A percentile compares a stretch with the other conserved stretches of the same genome.
phyloP scores from a whole-genome alignment of 2,797 vertebrate genomes.

The Clarias laeviceps region DNA sequence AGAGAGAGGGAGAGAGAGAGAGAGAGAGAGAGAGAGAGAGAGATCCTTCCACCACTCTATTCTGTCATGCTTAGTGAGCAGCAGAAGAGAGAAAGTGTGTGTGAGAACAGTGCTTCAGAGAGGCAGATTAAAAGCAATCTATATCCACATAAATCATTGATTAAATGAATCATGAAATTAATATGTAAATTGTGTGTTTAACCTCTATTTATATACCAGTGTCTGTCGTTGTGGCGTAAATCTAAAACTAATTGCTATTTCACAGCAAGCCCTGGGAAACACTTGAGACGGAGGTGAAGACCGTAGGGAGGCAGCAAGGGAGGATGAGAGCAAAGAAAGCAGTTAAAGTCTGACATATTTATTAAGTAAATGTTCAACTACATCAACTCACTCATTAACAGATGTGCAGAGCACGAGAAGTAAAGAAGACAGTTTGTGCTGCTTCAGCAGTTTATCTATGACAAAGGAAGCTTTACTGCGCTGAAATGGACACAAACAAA shows the following conservation, averaged over 20 bases:
- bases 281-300: conserved; percentile 42
- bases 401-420: conserved; percentile 65
- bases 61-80: conserved; percentile 76
- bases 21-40: conserved; percentile 16
- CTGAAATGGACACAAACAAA: conserved; percentile 8
- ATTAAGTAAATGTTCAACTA: conserved; percentile 88
- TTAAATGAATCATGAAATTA: conserved; percentile 95
- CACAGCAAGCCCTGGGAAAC: conserved; percentile 76
- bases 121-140: conserved; percentile 87
- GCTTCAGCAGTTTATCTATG: conserved; percentile 71
- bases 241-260: conserved; percentile 91
- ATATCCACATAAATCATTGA: conserved; percentile 90
- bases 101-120: conserved; percentile 66
- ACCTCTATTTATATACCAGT: conserved; percentile 90
- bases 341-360: conserved; percentile 88
- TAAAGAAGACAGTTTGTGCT: conserved; percentile 78
- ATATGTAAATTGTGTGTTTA: conserved; percentile 95
- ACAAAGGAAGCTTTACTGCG: conserved; percentile 12
- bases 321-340: conserved; percentile 63
- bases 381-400: conserved; percentile 86
- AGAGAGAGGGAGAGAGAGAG: too few relatives aligned
- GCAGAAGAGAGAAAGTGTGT: conserved; percentile 67
- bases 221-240: conserved; percentile 87
- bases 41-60: conserved; percentile 68
- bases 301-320: conserved; percentile 32